Base-by-base conservation (phyloP, 2,797 vertebrate genomes). In the Arnoldichthys spilopterus region DNA sequence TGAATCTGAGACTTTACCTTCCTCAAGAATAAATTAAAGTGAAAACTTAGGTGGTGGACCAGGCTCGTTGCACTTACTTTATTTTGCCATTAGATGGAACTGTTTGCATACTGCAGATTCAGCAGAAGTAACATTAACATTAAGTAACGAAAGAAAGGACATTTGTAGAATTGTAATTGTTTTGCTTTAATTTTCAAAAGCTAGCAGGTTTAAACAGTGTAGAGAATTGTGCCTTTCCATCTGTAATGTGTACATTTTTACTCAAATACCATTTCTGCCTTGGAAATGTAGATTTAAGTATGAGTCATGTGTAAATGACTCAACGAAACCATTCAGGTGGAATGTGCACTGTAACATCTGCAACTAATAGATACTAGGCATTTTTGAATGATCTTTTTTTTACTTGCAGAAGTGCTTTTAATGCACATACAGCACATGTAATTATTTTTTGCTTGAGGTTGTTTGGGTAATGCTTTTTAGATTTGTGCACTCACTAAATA, bases 21-120 rank as follows among this genome's bases (percentile, higher is more conserved):
- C n/a, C n/a, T n/a, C n/a, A n/a, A n/a, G n/a, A n/a, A n/a, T n/a
- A n/a, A n/a, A n/a, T n/a, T n/a, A n/a, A n/a, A n/a, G n/a, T n/a
- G n/a, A n/a, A n/a, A n/a, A n/a, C n/a, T n/a, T n/a, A n/a, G n/a
- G n/a, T n/a, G n/a, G n/a, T n/a, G n/a, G n/a, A n/a, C n/a, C n/a
- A n/a, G n/a, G n/a, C n/a, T n/a, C 5, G 49, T 68, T 80, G 82
- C 45, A 63, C 24, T 77, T 45, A 15, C 56, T 49, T 34, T 6
- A 6, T 18, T 30, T 9, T 68, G 22, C 82, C 82, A 40, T 37
- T 80, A 80, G 82, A 74, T 71, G 78, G 76, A 75, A 58, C 69
- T 68, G 37, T 37, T 9, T 72, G n/a, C 40, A 56, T 18, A 13
- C 45, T 47, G 1, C 26, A 1, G 4, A 28, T 16, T 53, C 4